A percentile compares a stretch with the other conserved stretches of the same genome.
Conservation (phyloP, 2,113 vertebrate genomes). For the Sinocyclocheilus rhinocerous region DNA sequence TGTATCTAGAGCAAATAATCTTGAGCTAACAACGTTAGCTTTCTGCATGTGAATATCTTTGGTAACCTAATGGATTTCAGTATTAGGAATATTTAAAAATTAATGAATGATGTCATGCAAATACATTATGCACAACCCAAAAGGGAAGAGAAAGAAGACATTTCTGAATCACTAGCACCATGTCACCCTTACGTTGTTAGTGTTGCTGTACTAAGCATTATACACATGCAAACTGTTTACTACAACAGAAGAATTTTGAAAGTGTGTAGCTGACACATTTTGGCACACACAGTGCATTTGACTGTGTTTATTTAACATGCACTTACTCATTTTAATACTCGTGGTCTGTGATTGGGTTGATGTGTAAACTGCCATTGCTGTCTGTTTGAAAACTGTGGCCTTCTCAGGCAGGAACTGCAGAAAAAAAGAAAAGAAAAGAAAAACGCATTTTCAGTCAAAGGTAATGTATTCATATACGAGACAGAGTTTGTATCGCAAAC, state of each 20-base stretch:
- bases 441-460: not conserved
- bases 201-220: not conserved
- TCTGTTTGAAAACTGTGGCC: slow-evolving; percentile 1
- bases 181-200: not conserved
- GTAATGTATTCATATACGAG: too few relatives aligned
- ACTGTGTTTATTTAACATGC: not conserved
- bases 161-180: slow-evolving; percentile 2
- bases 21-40: not conserved
- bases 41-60: not conserved
- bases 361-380: not conserved
- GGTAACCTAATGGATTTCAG: not conserved
- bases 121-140: not conserved
- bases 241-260: not conserved
- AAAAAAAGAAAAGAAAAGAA: not conserved
- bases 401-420: not conserved
- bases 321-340: not conserved
- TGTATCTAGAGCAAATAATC: not conserved
- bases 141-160: not conserved
- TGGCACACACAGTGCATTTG: not conserved
- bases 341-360: not conserved
- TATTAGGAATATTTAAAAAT: not conserved
- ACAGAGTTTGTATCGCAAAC: too few relatives aligned
- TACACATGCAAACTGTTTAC: not conserved
- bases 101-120: slow-evolving; percentile 5
- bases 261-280: not conserved